Conservation (phyloP, 2,113 vertebrate species). For the Brachyhypopomus occidentalis region DNA sequence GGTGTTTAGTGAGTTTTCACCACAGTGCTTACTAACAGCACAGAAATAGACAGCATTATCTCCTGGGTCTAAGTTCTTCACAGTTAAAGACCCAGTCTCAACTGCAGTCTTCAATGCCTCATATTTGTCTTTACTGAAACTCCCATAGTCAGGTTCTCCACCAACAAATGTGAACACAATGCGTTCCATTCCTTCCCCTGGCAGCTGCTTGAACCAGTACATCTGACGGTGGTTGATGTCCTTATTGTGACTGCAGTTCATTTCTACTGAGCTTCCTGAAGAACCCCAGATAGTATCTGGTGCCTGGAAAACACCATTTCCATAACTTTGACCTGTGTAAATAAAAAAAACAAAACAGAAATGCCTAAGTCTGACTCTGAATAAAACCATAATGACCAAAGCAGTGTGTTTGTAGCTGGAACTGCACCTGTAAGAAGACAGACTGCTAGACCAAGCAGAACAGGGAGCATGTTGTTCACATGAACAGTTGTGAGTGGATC, state of each 20-base stretch:
- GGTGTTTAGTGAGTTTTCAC: background rate
- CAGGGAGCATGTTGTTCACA: conserved; percentile 17
- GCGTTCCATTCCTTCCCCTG: background rate
- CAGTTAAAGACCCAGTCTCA: conserved; percentile 36
- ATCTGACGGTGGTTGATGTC: conserved; percentile 30
- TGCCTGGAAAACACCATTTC: conserved; percentile 20
- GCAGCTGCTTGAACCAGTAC: conserved; percentile 46
- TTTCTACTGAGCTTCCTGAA: conserved; percentile 9
- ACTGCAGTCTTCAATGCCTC: background rate
- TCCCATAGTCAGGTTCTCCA: conserved; percentile 9
- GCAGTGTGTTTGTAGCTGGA: background rate
- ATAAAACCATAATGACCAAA: background rate
- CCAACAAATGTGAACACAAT: conserved; percentile 18
- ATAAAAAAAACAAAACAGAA: background rate
- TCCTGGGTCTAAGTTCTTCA: conserved; percentile 25
- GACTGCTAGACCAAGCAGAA: background rate
- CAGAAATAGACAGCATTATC: conserved; percentile 48
- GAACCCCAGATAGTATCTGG: conserved; percentile 9
- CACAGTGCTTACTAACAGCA: conserved; percentile 43
- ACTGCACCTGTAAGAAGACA: background rate
- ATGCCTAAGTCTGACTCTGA: no score
- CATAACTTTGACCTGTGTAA: background rate
- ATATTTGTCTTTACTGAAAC: conserved; percentile 23
- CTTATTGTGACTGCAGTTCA: conserved; percentile 25
- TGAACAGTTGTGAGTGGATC: background rate